phyloP scores from a whole-genome alignment of 2,113 vertebrate species.

The Eretmochelys imbricata region DNA sequence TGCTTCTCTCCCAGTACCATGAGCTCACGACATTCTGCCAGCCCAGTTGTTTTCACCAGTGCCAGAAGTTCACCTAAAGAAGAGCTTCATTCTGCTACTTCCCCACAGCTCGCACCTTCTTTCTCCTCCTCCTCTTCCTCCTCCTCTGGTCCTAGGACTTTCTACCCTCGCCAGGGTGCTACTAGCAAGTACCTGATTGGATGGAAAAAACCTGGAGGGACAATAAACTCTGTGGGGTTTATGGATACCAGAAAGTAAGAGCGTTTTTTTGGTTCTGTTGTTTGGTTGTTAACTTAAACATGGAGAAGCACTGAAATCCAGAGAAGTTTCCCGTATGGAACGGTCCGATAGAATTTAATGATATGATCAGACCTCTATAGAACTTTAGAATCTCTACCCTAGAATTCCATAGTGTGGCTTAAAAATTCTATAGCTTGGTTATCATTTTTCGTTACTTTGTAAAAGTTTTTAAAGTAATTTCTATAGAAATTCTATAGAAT shows the following conservation, averaged over 20 bases:
- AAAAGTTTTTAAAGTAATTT: neutral
- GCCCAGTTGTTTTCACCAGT: constrained; percentile 85
- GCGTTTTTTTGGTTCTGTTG: constrained; percentile 51
- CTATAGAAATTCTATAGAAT: neutral
- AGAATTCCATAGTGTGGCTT: neutral
- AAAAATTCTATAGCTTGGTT: constrained; percentile 6
- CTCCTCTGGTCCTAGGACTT: constrained; percentile 93
- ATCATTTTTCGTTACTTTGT: neutral
- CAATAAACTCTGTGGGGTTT: constrained; percentile 98
- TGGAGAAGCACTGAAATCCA: neutral
- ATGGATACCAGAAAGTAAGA: constrained; percentile 98
- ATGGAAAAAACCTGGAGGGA: constrained; percentile 98
- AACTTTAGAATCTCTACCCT: constrained; percentile 16
- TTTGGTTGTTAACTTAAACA: constrained; percentile 10
- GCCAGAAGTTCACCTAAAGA: constrained; percentile 93
- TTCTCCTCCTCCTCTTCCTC: constrained; percentile 92
- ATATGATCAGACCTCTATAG: neutral
- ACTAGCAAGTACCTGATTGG: constrained; percentile 99
- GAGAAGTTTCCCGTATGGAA: neutral
- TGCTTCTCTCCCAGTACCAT: constrained; percentile 78
- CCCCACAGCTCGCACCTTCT: constrained; percentile 83
- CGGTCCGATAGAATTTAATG: neutral
- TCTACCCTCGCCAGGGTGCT: constrained; percentile 98
- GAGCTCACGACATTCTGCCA: constrained; percentile 90
- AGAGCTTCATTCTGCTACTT: constrained; percentile 87